Evolutionary conservation across 2,797 vertebrate species (phyloP).

Genomic region (Synaphobranchus kaupii): DNA sequence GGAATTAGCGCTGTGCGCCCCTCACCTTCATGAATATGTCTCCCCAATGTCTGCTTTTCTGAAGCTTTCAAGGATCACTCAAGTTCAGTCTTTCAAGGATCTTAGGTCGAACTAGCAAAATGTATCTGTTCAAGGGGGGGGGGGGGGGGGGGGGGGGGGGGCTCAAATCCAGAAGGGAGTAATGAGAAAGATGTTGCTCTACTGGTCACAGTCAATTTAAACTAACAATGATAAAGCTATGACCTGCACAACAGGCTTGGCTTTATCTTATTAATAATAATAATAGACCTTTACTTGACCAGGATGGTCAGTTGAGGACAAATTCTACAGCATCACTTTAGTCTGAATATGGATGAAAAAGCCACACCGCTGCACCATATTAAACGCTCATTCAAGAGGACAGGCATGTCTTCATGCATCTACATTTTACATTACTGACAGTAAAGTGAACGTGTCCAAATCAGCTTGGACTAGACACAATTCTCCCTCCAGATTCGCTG

Average conservation of each 20-base stretch:
- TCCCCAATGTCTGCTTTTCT: slow-evolving; percentile 35
- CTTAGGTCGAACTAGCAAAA: slow-evolving; percentile 15
- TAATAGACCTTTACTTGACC: too few species aligned
- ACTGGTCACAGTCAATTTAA: background rate
- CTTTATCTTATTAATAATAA: too few species aligned
- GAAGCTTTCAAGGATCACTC: slow-evolving; percentile 28
- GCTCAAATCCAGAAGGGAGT: background rate
- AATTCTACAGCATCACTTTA: background rate
- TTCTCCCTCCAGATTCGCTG: background rate
- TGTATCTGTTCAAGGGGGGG: slow-evolving; percentile 19
- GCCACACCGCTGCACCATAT: background rate
- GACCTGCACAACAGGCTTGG: too few species aligned
- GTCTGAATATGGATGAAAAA: background rate
- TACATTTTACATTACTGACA: background rate
- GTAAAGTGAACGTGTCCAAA: too few species aligned
- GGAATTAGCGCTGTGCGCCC: background rate
- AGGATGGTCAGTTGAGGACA: too few species aligned
- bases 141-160: slow-evolving; percentile 13
- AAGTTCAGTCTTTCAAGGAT: slow-evolving; percentile 1
- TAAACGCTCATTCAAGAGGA: background rate
- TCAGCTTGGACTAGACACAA: background rate
- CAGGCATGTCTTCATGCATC: background rate
- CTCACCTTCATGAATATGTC: slow-evolving; percentile 41
- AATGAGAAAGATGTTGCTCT: background rate
- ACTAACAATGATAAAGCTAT: background rate